Conservation (phyloP, 2,888 invertebrate genomes). For the Cosmopolites sordidus region DNA sequence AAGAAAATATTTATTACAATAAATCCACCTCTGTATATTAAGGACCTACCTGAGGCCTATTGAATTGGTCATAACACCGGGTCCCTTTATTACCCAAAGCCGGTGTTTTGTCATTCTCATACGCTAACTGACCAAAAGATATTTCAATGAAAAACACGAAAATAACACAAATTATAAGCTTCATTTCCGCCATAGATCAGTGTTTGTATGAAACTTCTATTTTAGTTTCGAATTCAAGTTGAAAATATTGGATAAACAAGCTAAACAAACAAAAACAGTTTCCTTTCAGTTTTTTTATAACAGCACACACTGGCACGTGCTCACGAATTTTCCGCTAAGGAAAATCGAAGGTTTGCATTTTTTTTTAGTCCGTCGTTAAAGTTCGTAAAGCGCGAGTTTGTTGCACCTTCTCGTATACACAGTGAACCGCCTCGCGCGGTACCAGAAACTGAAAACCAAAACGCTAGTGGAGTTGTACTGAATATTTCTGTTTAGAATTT, state of each 20-base stretch:
- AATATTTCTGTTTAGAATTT: constrained; percentile 23
- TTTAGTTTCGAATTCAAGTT: no score
- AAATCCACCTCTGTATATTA: background rate
- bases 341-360: no score
- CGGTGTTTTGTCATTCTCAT: constrained; percentile 41
- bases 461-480: background rate
- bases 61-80: constrained; percentile 55
- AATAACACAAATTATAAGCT: background rate
- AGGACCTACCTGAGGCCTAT: constrained; percentile 52
- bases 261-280: no score
- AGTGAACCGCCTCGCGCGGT: background rate
- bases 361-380: no score
- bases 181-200: background rate
- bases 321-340: no score
- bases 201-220: no score
- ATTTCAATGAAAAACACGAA: background rate
- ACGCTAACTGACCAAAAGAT: constrained; percentile 16
- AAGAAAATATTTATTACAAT: no score
- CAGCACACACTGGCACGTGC: no score
- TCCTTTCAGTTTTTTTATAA: no score
- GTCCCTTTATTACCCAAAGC: constrained; percentile 43
- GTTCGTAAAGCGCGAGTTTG: no score
- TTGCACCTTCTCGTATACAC: no score
- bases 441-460: background rate
- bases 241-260: no score